Conservation (phyloP, 2,888 invertebrate genomes). For the Bhutanitis thaidina region DNA sequence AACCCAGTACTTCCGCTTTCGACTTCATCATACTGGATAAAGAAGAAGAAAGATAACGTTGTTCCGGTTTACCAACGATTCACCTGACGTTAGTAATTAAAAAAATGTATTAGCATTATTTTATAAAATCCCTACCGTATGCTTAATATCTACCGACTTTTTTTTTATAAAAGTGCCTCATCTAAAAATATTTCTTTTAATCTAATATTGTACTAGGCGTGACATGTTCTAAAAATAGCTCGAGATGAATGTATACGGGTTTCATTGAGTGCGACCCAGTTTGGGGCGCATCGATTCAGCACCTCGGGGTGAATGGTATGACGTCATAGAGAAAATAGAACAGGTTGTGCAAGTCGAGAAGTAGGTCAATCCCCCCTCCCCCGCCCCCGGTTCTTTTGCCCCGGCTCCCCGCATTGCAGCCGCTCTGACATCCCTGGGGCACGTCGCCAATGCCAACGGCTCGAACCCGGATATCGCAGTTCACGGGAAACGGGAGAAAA, state of each 20-base stretch:
- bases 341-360: slow-evolving; percentile 64
- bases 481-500: slow-evolving; percentile 30
- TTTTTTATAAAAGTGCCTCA: too few relatives aligned
- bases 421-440: slow-evolving; percentile 21
- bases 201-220: not conserved
- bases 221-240: slow-evolving; percentile 56
- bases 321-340: slow-evolving; percentile 69
- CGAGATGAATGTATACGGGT: slow-evolving; percentile 55
- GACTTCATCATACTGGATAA: too few relatives aligned
- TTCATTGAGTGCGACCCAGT: slow-evolving; percentile 72
- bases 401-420: slow-evolving; percentile 19
- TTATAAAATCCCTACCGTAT: too few relatives aligned
- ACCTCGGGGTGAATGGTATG: slow-evolving; percentile 67
- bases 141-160: too few relatives aligned
- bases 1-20: too few relatives aligned
- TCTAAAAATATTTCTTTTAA: not conserved
- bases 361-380: slow-evolving; percentile 56
- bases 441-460: slow-evolving; percentile 29
- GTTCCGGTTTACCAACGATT: too few relatives aligned
- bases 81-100: too few relatives aligned
- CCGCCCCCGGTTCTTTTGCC: slow-evolving; percentile 27
- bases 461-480: slow-evolving; percentile 33
- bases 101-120: too few relatives aligned
- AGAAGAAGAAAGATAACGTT: too few relatives aligned
- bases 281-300: slow-evolving; percentile 69